phyloP scores from a whole-genome alignment of 1,140 invertebrate species.

The Meteorus sp. region DNA sequence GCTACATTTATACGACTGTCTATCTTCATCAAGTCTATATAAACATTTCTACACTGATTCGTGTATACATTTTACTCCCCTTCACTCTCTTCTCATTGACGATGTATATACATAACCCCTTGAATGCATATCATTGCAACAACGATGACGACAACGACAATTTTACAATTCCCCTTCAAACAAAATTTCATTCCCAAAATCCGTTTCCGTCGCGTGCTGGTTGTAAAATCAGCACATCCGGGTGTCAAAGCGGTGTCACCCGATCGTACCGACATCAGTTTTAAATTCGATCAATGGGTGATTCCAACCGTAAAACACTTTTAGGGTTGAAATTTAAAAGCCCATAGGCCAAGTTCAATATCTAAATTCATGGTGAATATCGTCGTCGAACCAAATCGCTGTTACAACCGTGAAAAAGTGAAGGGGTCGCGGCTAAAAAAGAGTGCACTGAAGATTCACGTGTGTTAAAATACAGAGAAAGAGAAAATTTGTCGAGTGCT shows the following conservation, averaged over 20 bases:
- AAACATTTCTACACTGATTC: too few relatives aligned
- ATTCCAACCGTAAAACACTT: constrained; percentile 58
- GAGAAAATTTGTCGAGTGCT: constrained; percentile 15
- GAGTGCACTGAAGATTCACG: too few relatives aligned
- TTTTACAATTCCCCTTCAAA: constrained; percentile 35
- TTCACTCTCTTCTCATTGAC: neutral
- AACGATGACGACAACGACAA: constrained; percentile 20
- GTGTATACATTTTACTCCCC: constrained; percentile 10
- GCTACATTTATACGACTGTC: too few relatives aligned
- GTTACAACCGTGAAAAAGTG: constrained; percentile 45
- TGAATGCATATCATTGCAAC: neutral
- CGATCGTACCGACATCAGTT: constrained; percentile 46
- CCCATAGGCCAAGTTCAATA: constrained; percentile 19
- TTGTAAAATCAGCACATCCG: constrained; percentile 60
- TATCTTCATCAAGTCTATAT: too few relatives aligned
- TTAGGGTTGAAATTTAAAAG: constrained; percentile 58
- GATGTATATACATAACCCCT: constrained; percentile 16
- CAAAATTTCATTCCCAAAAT: constrained; percentile 56
- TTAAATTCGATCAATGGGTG: constrained; percentile 60
- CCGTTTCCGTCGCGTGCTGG: constrained; percentile 56
- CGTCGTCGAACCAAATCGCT: constrained; percentile 40
- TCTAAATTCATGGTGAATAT: constrained; percentile 9
- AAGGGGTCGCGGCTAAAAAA: constrained; percentile 6
- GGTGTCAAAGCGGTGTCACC: constrained; percentile 57
- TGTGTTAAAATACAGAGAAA: too few relatives aligned